Evolutionary conservation across 2,113 vertebrate genomes (phyloP).

Genomic region (Bubalus kerabau): DNA sequence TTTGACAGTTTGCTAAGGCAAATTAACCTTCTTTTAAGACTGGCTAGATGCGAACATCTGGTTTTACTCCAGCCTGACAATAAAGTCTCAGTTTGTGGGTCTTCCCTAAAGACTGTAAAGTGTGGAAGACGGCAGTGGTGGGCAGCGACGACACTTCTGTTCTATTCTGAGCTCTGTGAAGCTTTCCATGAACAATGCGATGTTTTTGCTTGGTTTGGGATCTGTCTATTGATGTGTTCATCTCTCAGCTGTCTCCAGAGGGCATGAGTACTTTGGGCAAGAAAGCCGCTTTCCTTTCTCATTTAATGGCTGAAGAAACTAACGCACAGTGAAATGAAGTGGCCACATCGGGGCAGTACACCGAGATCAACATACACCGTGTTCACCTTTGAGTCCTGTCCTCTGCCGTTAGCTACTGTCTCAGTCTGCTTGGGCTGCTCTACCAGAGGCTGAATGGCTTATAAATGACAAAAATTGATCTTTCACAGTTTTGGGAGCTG

Average conservation of each 20-base stretch:
- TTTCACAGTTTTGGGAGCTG: not conserved
- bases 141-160: not conserved
- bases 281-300: conserved; percentile 31
- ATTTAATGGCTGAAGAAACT: conserved; percentile 54
- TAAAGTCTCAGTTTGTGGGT: not conserved
- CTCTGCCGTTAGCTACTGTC: not conserved
- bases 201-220: conserved; percentile 60
- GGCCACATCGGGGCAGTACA: not conserved
- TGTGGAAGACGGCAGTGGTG: not conserved
- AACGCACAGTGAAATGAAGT: conserved; percentile 44
- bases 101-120: not conserved
- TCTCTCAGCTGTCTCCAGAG: conserved; percentile 27
- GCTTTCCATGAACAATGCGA: conserved; percentile 44
- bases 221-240: conserved; percentile 50
- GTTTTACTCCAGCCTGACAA: not conserved
- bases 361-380: not conserved
- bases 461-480: not conserved
- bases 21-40: conserved; percentile 76
- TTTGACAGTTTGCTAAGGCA: conserved; percentile 73
- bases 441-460: not conserved
- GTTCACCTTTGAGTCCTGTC: not conserved
- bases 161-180: conserved; percentile 1
- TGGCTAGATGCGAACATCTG: conserved; percentile 50
- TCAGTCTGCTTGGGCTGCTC: not conserved
- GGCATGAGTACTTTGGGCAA: conserved; percentile 34